Conservation (phyloP, 2,888 invertebrate genomes). For the Neuroscelio doddi region DNA sequence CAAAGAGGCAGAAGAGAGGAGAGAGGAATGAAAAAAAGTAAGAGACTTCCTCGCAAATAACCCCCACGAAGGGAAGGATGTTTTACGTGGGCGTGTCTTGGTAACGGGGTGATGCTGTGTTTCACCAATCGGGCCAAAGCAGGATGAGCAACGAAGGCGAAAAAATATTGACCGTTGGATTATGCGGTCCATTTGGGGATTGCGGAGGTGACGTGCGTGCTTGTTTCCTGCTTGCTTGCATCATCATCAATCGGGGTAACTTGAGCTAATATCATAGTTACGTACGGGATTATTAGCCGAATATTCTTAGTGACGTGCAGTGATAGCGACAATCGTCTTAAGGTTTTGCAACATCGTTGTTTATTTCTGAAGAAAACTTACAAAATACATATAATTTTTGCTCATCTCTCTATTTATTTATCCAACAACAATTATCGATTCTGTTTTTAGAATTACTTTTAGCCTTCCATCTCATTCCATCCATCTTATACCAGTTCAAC, state of each 20-base stretch:
- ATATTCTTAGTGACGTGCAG: slow-evolving; percentile 57
- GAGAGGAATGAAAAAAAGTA: slow-evolving; percentile 66
- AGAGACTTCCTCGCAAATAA: slow-evolving; percentile 66
- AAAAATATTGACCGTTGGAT: slow-evolving; percentile 71
- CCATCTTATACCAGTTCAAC: too few species aligned
- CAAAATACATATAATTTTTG: too few species aligned
- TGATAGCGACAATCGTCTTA: slow-evolving; percentile 44
- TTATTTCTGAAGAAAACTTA: too few species aligned
- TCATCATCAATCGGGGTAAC: slow-evolving; percentile 47
- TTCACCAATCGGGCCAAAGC: slow-evolving; percentile 53
- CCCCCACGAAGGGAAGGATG: slow-evolving; percentile 50
- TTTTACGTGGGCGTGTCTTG: slow-evolving; percentile 55
- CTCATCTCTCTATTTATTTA: too few species aligned
- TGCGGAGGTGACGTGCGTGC: slow-evolving; percentile 64
- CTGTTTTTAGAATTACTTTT: too few species aligned
- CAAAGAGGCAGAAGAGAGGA: slow-evolving; percentile 36
- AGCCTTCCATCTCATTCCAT: too few species aligned
- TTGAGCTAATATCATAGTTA: slow-evolving; percentile 64
- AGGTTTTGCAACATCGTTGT: slow-evolving; percentile 1
- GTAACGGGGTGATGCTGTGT: slow-evolving; percentile 55
- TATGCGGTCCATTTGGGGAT: slow-evolving; percentile 71
- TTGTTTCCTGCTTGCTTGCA: slow-evolving; percentile 39
- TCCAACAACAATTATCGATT: too few species aligned
- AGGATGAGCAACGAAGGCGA: slow-evolving; percentile 52
- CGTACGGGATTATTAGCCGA: slow-evolving; percentile 68